phyloP scores from a whole-genome alignment of 2,797 vertebrate species.

The Apodemus agrarius region DNA sequence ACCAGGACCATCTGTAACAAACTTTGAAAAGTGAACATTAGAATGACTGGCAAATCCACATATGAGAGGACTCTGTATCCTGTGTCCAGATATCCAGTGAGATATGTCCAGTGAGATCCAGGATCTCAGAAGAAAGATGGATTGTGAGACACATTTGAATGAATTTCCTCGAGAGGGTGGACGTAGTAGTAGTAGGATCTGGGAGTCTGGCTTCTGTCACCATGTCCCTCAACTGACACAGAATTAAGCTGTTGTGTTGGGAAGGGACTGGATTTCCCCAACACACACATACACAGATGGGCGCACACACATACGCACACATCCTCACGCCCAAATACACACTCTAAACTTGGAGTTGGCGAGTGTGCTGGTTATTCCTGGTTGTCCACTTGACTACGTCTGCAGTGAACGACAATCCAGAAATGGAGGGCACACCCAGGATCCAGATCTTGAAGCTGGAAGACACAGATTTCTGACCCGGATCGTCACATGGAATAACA shows the following conservation, averaged over 20 bases:
- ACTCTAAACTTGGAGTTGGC: background rate
- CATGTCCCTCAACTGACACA: background rate
- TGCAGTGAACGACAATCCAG: background rate
- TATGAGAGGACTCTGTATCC: background rate
- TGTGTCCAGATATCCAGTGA: too few relatives aligned
- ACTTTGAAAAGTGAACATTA: background rate
- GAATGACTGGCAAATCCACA: background rate
- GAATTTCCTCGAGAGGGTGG: background rate
- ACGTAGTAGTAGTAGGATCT: too few relatives aligned
- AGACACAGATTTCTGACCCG: background rate
- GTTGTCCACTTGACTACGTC: background rate
- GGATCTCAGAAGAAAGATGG: background rate
- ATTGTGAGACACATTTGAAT: background rate
- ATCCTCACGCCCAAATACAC: background rate
- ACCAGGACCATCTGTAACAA: background rate
- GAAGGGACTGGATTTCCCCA: background rate
- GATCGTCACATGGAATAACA: background rate
- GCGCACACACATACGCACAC: accelerated
- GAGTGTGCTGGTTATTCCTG: background rate
- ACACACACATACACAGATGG: too few relatives aligned
- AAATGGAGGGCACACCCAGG: background rate
- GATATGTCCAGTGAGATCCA: too few relatives aligned
- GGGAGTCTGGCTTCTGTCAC: background rate
- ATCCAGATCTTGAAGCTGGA: background rate
- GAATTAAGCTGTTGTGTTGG: background rate